Evolutionary conservation across 2,888 invertebrate genomes (phyloP).

Genomic region (Synergus gifuensis): DNA sequence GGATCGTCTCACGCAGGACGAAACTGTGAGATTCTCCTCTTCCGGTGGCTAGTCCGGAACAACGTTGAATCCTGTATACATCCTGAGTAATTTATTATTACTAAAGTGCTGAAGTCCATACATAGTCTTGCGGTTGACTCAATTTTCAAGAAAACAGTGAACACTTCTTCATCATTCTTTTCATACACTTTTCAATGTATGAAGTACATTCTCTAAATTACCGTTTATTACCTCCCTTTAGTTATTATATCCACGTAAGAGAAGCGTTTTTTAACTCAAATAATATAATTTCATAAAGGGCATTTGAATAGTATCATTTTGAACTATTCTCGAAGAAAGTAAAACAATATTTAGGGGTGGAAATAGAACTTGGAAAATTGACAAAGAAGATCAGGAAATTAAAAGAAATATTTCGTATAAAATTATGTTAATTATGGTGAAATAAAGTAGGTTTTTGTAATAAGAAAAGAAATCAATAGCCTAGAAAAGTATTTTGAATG

Average conservation of each 20-base stretch:
- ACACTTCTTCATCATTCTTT: background rate
- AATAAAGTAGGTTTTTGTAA: background rate
- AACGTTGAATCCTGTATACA: conserved; percentile 40
- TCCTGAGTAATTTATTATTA: conserved; percentile 11
- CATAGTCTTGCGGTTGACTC: conserved; percentile 10
- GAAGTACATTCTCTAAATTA: background rate
- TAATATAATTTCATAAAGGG: too few relatives aligned
- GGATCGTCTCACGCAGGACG: conserved; percentile 43
- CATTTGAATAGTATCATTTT: too few relatives aligned
- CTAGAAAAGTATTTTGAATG: background rate
- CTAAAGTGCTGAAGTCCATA: background rate
- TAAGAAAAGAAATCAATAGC: too few relatives aligned
- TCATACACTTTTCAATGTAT: conserved; percentile 1
- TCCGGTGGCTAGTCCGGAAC: conserved; percentile 43
- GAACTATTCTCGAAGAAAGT: too few relatives aligned
- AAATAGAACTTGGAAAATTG: background rate
- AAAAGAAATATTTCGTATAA: background rate
- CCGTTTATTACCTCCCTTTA: background rate
- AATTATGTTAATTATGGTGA: background rate
- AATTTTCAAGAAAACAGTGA: background rate
- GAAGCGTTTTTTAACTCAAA: too few relatives aligned
- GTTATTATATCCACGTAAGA: background rate
- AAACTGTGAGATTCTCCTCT: conserved; percentile 38
- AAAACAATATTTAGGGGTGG: background rate
- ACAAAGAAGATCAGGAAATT: background rate